Evolutionary conservation across 2,113 vertebrate genomes (phyloP).

Genomic region (Brachyhypopomus occidentalis): DNA sequence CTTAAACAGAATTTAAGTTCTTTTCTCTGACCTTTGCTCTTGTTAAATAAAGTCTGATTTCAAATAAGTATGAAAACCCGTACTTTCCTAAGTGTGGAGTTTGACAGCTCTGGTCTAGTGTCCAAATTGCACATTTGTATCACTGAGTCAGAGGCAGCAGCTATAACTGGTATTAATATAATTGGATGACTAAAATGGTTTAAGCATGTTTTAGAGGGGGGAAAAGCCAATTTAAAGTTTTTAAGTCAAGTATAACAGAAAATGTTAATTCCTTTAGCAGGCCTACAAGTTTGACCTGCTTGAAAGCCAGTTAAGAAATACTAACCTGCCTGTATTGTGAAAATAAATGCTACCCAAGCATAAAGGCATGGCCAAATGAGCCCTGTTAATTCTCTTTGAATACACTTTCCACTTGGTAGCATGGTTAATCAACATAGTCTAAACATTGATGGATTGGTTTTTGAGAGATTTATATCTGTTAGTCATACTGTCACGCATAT

Average conservation of each 20-base stretch:
- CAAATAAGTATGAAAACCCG: neutral
- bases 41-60: constrained; percentile 14
- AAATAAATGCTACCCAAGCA: neutral
- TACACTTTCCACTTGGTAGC: neutral
- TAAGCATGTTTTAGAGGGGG: neutral
- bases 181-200: constrained; percentile 23
- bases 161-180: constrained; percentile 20
- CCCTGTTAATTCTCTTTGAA: neutral
- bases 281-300: neutral
- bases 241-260: constrained; percentile 23
- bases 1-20: neutral
- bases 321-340: neutral
- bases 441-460: constrained; percentile 6
- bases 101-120: constrained; percentile 22
- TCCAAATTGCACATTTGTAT: constrained; percentile 29
- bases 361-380: neutral
- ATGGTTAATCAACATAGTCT: neutral
- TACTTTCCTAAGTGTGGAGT: constrained; percentile 23
- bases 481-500: neutral
- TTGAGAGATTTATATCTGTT: neutral
- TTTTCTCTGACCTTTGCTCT: neutral
- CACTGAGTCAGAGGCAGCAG: constrained; percentile 23
- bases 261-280: neutral
- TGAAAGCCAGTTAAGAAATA: constrained; percentile 5
- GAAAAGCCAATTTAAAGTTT: constrained; percentile 22